Evolutionary conservation across 1,140 invertebrate species (phyloP).

Genomic region (Cephus cinctus): DNA sequence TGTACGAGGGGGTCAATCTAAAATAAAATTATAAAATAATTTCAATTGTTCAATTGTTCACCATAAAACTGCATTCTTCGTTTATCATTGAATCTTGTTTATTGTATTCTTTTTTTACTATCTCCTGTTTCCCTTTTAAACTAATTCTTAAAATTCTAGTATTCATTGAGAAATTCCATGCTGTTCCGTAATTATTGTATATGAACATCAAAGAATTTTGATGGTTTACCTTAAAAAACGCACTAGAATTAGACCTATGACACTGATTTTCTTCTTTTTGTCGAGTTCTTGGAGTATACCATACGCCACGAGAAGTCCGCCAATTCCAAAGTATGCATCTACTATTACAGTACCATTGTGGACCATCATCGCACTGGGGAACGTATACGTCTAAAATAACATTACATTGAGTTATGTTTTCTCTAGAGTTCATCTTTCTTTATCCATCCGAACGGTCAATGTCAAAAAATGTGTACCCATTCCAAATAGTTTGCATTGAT

Average conservation of each 20-base stretch:
- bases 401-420: no score
- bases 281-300: conserved; percentile 36
- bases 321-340: conserved; percentile 42
- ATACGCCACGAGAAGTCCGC: conserved; percentile 38
- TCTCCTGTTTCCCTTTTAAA: no score
- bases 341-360: conserved; percentile 40
- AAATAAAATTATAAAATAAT: conserved; percentile 16
- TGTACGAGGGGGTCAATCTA: conserved; percentile 49
- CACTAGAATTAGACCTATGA: conserved; percentile 24
- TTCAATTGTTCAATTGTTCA: not conserved
- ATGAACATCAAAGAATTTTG: not conserved
- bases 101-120: no score
- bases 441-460: no score
- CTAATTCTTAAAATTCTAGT: no score
- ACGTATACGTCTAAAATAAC: no score
- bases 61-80: not conserved
- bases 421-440: no score
- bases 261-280: conserved; percentile 34
- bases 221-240: conserved; percentile 32
- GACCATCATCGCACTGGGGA: conserved; percentile 21
- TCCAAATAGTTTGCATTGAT: conserved; percentile 27
- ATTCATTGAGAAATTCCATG: no score
- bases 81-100: no score
- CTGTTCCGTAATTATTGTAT: no score
- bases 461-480: no score